Base-by-base conservation (phyloP, 2,888 invertebrate genomes). In the Drosophila setosimentum region DNA sequence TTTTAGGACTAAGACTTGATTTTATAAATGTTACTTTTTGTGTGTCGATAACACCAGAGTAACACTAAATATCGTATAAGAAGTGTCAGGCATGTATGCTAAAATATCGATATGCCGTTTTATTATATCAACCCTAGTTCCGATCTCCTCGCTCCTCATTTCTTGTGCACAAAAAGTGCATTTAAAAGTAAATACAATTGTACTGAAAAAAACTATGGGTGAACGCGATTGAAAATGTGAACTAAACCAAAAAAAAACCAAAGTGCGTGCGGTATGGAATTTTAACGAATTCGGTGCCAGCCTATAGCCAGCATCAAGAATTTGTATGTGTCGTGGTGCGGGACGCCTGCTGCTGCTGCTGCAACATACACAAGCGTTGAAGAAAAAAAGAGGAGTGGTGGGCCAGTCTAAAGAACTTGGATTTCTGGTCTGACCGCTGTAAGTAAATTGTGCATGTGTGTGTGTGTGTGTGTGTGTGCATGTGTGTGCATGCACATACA, bases 351-450 rank as follows among this genome's bases (percentile, higher is more conserved):
- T 71, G 67, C 59, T 60, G 55, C 71, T 77, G 68, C 87, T 82
- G 82, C 82, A 83, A 86, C 87, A 83, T 70, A 73, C 67, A 87
- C 65, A 70, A 68, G 49, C 62, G 58, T 4, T 45, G 45, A 45
- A 45, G 45, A 58, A 71, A 80, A 78, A 82, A 81, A 84, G 80
- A 87, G 83, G 83, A 84, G 88, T 84, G 88, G 88, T 80, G 85
- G 76, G 76, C 70, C 69, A 82, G 85, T 72, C 69, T 54, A 62
- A 76, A 80, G 73, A 79, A 80, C 76, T 80, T 61, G 77, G 77
- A 71, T 78, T 79, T 75, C 77, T 76, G 80, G 77, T 78, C 77
- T 80, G 67, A 80, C 78, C 76, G 80, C 78, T 80, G 78, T 78
- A 80, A 78, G 80, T 78, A 76, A 69, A 67, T 42, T 76, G 66